Percentiles rank a stretch among this genome's conserved stretches.
Evolutionary conservation across 2,888 invertebrate genomes (phyloP).

Genomic region (Morinoia aosen): DNA sequence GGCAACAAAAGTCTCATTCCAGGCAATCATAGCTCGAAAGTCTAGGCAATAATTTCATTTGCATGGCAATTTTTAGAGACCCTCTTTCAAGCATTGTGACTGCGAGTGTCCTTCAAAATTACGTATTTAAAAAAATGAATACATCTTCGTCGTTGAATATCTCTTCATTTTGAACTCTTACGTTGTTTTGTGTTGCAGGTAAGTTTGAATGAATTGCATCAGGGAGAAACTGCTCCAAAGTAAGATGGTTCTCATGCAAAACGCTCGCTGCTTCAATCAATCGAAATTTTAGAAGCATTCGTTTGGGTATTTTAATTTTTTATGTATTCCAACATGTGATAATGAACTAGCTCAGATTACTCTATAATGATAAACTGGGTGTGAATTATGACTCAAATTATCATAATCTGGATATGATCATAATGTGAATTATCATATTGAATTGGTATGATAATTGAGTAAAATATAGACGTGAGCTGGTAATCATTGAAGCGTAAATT

Average conservation of each 20-base stretch:
- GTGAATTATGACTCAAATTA: too few species aligned
- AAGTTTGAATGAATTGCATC: not conserved
- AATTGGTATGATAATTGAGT: too few species aligned
- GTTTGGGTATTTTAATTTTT: too few species aligned
- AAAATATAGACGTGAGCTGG: too few species aligned
- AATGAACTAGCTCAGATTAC: too few species aligned
- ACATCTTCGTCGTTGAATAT: not conserved
- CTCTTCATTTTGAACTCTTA: not conserved
- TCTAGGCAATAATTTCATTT: not conserved
- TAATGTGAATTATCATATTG: too few species aligned
- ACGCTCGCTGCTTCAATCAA: too few species aligned
- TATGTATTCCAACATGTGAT: too few species aligned
- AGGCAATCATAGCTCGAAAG: not conserved
- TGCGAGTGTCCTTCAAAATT: not conserved
- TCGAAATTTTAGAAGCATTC: too few species aligned
- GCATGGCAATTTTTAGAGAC: not conserved
- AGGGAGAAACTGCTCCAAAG: not conserved
- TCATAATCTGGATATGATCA: too few species aligned
- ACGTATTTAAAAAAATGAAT: not conserved
- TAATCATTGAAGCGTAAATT: too few species aligned
- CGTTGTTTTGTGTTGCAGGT: not conserved
- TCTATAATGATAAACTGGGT: too few species aligned
- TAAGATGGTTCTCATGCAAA: not conserved
- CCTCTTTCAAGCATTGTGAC: not conserved
- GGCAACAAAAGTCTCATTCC: not conserved